Conservation (phyloP, 2,113 vertebrate genomes). For the Perca flavescens region DNA sequence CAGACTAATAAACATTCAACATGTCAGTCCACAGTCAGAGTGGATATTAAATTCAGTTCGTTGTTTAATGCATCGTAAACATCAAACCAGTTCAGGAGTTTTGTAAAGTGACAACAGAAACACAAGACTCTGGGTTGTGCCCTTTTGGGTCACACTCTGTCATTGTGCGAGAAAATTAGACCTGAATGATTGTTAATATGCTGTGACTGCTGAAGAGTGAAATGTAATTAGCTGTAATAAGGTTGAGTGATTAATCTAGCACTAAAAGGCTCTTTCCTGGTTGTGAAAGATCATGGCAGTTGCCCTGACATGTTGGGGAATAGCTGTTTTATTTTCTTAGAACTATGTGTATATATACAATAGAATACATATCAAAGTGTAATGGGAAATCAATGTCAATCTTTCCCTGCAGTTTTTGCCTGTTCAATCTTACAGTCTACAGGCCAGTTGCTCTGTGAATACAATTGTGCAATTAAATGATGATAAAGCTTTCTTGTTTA, state of each 20-base stretch:
- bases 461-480: not conserved
- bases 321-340: not conserved
- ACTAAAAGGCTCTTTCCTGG: conserved; percentile 8
- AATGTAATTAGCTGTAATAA: conserved; percentile 52
- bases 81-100: not conserved
- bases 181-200: conserved; percentile 17
- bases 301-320: not conserved
- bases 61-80: not conserved
- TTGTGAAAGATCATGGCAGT: conserved; percentile 16
- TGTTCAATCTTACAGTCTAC: not conserved
- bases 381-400: too few relatives aligned
- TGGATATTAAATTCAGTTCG: not conserved
- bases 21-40: not conserved
- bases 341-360: too few relatives aligned
- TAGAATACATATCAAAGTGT: too few relatives aligned
- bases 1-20: not conserved
- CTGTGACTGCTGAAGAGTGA: conserved; percentile 32
- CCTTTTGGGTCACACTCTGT: not conserved
- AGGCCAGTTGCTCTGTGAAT: not conserved
- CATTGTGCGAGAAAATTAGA: conserved; percentile 26
- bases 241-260: conserved; percentile 6
- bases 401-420: too few relatives aligned
- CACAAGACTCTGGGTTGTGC: not conserved
- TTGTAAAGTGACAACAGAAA: not conserved
- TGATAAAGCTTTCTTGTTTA: not conserved